Base-by-base conservation (phyloP, 2,113 vertebrate genomes). In the Triplophysa rosa region DNA sequence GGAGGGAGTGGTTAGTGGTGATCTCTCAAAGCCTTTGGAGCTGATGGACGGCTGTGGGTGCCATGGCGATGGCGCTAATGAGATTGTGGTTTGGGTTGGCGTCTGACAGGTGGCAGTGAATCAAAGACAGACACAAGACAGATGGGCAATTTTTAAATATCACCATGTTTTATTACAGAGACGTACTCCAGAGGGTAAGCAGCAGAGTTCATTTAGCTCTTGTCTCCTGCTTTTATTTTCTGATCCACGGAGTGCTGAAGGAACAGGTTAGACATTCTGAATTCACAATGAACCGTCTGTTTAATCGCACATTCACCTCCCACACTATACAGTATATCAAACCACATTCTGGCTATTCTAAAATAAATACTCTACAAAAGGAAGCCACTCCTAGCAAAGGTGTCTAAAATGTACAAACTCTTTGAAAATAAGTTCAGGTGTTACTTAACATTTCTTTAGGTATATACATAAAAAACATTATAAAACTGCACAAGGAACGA, bases 311-410 rank as follows among this genome's bases (percentile, higher is more conserved):
- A 64, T 66, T 59, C 24, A 26, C 42, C 65, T 59, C 33, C 33
- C 64, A n/a, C 64, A n/a, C 54, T n/a, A n/a, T n/a, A 21, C 54
- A 74, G 75, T 72, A 63, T 66, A 75, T 78, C 24, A 81, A 71
- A 58, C 61, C 73, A 79, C 85, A 79, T 82, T 87, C 88, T 90
- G 88, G 90, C 91, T 86, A 87, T 78, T 87, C 84, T 93, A 94
- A 95, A 96, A 96, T 95, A 96, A 98, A 96, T 95, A 94, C 91
- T 91, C 93, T 93, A 94, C 86, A 91, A 90, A 90, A 90, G 84
- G 88, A 88, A 92, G 90, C 87, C 87, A 83, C 84, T 87, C 84
- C 84, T 81, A 85, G 80, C 84, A 86, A 84, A 81, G 89, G 87
- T 77, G 87, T 90, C 88, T 92, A 92, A 93, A 94, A 91, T 90